A percentile compares a stretch with the other conserved stretches of the same genome.
phyloP scores from a whole-genome alignment of 1,140 invertebrate genomes.

The Meloidogyne chitwoodi region DNA sequence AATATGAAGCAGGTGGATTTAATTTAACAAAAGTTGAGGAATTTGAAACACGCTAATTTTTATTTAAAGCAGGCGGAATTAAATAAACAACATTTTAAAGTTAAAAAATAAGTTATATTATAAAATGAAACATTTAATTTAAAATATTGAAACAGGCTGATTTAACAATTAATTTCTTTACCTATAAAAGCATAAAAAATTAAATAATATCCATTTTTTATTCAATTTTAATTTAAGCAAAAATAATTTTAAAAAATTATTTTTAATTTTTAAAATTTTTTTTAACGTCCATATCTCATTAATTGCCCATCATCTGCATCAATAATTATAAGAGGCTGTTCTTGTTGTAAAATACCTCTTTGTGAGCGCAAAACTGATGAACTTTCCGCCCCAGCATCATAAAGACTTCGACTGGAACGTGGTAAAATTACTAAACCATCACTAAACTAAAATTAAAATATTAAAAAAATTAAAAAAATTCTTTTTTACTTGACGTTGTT shows the following conservation, averaged over 20 bases:
- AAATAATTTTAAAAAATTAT: too few species aligned
- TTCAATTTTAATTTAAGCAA: too few species aligned
- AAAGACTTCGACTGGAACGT: constrained; percentile 16
- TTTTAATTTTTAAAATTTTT: neutral
- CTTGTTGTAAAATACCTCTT: constrained; percentile 15
- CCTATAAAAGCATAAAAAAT: too few species aligned
- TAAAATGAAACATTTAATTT: too few species aligned
- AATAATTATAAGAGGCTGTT: constrained; percentile 16
- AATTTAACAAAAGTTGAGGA: neutral
- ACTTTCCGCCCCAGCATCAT: constrained; percentile 10
- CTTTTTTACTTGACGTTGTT: neutral
- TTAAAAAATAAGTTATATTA: neutral
- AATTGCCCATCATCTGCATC: constrained; percentile 32
- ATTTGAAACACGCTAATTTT: too few species aligned
- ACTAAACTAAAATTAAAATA: neutral
- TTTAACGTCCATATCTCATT: constrained; percentile 19
- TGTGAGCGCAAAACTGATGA: constrained; percentile 22
- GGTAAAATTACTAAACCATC: neutral
- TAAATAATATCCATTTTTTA: too few species aligned
- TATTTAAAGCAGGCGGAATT: neutral
- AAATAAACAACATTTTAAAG: neutral
- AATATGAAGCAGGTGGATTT: neutral
- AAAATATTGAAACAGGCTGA: too few species aligned
- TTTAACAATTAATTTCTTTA: too few species aligned
- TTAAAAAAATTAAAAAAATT: neutral